A percentile compares a stretch with the other conserved stretches of the same genome.
phyloP scores from a whole-genome alignment of 2,797 vertebrate genomes.

The Bufotes viridis region DNA sequence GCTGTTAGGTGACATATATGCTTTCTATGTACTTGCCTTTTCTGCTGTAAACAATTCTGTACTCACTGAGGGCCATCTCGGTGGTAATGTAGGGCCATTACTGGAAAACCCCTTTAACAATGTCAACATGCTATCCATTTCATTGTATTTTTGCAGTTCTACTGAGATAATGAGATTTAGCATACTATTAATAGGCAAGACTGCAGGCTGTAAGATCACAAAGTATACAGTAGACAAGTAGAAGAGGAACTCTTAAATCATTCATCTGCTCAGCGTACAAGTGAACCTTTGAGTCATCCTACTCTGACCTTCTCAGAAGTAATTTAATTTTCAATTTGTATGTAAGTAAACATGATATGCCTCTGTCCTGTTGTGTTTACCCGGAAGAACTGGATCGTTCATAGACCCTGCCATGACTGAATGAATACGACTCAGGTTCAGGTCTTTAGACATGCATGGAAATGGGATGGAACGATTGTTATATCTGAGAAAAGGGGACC shows the following conservation, averaged over 20 bases:
- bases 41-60: no score
- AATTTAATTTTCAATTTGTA: slow-evolving; percentile 42
- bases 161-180: not conserved
- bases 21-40: not conserved
- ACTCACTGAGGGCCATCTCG: no score
- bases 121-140: not conserved
- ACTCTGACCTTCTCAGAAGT: not conserved
- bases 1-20: not conserved
- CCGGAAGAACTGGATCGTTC: not conserved
- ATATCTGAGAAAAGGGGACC: not conserved
- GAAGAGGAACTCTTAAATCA: not conserved
- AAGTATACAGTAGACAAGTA: not conserved
- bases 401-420: not conserved
- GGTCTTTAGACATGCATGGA: not conserved
- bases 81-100: no score
- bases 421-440: slow-evolving; percentile 16
- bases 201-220: not conserved
- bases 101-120: not conserved
- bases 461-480: not conserved
- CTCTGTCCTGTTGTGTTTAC: slow-evolving; percentile 4
- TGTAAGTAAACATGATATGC: slow-evolving; percentile 30
- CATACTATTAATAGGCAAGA: not conserved
- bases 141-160: not conserved
- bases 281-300: slow-evolving; percentile 3
- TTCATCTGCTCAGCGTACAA: not conserved